Evolutionary conservation across 2,113 vertebrate genomes (phyloP).

Genomic region (Pygoscelis adeliae): DNA sequence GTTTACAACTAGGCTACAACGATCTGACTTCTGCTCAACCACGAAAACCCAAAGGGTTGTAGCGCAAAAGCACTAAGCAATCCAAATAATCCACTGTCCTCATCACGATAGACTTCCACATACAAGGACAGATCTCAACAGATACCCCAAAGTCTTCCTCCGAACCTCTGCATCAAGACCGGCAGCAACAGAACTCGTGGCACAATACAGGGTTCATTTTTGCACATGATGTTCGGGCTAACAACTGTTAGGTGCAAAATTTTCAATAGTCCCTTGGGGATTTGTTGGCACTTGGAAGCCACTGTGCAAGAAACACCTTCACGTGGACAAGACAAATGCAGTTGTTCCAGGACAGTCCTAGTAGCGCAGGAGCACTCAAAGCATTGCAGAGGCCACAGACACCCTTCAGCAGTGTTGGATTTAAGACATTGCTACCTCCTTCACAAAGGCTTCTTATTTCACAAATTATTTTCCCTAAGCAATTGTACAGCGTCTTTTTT

Average conservation of each 20-base stretch:
- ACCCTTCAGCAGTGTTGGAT: background rate
- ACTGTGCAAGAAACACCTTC: background rate
- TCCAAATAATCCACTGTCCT: background rate
- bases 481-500: background rate
- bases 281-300: background rate
- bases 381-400: background rate
- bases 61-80: background rate
- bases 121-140: background rate
- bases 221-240: background rate
- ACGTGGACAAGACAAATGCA: accelerated
- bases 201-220: background rate
- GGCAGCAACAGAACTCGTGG: background rate
- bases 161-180: background rate
- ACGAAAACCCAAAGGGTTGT: background rate
- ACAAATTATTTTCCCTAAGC: background rate
- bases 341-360: accelerated
- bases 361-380: background rate
- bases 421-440: background rate
- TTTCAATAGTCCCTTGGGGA: background rate
- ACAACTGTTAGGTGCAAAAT: accelerated
- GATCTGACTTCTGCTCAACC: background rate
- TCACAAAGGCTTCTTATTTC: background rate
- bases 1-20: background rate
- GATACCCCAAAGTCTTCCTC: background rate
- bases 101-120: background rate